Percentiles rank a stretch among this genome's conserved stretches.
phyloP scores from a whole-genome alignment of 1,140 invertebrate genomes.

The Popillia japonica region DNA sequence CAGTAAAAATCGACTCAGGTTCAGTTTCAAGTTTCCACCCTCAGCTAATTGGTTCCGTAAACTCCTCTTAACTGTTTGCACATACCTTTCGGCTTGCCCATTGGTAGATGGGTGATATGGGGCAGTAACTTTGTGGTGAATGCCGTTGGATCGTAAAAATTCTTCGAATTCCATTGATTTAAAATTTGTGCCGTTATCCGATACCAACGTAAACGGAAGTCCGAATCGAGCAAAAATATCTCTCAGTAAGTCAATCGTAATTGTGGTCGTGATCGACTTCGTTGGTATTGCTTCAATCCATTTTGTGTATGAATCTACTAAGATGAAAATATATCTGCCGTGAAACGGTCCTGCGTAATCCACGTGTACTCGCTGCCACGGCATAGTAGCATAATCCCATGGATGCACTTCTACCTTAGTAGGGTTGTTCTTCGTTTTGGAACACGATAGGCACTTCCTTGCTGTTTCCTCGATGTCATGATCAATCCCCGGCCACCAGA shows the following conservation, averaged over 20 bases:
- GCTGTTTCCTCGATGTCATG: constrained; percentile 49
- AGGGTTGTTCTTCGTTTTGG: constrained; percentile 44
- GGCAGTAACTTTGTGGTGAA: no score
- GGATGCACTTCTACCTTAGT: constrained; percentile 45
- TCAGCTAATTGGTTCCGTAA: no score
- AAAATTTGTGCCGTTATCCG: no score
- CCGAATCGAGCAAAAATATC: constrained; percentile 9
- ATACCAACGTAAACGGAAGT: no score
- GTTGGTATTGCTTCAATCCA: constrained; percentile 37
- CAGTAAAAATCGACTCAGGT: no score
- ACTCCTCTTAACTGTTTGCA: no score
- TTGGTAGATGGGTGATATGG: no score
- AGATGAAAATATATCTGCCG: constrained; percentile 44
- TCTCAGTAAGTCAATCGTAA: constrained; percentile 39
- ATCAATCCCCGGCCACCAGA: no score
- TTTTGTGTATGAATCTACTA: constrained; percentile 44
- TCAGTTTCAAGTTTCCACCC: no score
- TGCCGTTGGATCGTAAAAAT: no score
- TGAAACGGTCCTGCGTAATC: constrained; percentile 51
- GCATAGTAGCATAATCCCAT: constrained; percentile 48
- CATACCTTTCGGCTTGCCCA: no score
- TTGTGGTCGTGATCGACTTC: constrained; percentile 43
- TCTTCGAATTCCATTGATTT: no score
- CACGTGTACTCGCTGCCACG: constrained; percentile 47
- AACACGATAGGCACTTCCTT: constrained; percentile 48